Evolutionary conservation across 2,113 vertebrate genomes (phyloP).

Genomic region (Aptenodytes patagonicus): DNA sequence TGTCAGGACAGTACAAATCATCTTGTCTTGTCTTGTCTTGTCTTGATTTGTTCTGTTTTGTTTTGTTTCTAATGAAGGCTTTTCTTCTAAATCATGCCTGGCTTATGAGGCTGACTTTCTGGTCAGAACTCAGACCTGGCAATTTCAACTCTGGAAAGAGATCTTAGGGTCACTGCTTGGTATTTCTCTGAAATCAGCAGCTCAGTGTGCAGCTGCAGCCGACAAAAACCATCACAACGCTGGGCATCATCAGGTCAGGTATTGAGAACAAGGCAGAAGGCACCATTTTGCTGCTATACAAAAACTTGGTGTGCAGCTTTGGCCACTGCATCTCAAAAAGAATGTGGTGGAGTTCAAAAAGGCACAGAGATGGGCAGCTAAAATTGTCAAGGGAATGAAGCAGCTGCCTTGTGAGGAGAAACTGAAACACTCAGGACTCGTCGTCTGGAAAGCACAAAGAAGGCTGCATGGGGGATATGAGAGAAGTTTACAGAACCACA

Average conservation of each 20-base stretch:
- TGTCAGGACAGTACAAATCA: background rate
- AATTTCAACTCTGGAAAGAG: background rate
- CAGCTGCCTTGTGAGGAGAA: background rate
- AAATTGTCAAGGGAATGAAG: background rate
- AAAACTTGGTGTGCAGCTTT: background rate
- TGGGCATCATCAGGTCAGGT: background rate
- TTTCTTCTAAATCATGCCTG: background rate
- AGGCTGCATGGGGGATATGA: background rate
- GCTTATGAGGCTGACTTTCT: background rate
- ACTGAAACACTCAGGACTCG: background rate
- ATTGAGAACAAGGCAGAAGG: background rate
- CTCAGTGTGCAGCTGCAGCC: background rate
- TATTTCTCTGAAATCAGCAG: background rate
- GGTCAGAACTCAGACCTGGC: background rate
- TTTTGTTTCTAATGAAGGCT: background rate
- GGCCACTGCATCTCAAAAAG: background rate
- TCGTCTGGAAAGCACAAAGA: background rate
- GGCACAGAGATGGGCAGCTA: background rate
- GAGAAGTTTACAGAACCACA: background rate
- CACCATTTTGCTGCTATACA: background rate
- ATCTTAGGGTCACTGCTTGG: background rate
- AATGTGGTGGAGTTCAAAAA: background rate
- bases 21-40: background rate
- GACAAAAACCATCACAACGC: background rate
- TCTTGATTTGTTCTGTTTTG: background rate